Evolutionary conservation across 53 echinoderm and acorn worm genomes (phyloP).

Genomic region (Pentamera pediparva): DNA sequence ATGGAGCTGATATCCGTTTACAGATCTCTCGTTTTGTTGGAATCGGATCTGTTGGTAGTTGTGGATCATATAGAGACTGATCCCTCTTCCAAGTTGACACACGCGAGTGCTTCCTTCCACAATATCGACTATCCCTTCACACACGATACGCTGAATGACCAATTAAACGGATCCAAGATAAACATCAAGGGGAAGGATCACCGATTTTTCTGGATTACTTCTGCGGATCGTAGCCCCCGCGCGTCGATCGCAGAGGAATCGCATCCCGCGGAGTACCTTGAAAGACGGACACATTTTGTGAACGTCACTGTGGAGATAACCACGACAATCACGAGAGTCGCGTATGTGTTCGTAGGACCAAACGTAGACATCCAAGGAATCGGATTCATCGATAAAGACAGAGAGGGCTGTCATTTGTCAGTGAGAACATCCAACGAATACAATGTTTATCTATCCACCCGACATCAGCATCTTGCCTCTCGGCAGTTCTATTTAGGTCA

Average conservation of each 20-base stretch:
- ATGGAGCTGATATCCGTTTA: slow-evolving; percentile 81
- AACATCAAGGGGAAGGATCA: slow-evolving; percentile 51
- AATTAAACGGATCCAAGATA: slow-evolving; percentile 65
- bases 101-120: slow-evolving; percentile 79
- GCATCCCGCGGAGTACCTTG: slow-evolving; percentile 68
- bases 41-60: slow-evolving; percentile 61
- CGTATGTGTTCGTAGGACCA: slow-evolving; percentile 70
- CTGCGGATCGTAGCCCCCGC: slow-evolving; percentile 62
- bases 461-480: slow-evolving; percentile 56
- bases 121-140: slow-evolving; percentile 65
- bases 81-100: slow-evolving; percentile 54
- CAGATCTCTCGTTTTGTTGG: slow-evolving; percentile 62
- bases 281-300: slow-evolving; percentile 70
- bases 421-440: slow-evolving; percentile 58
- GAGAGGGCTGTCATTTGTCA: slow-evolving; percentile 36
- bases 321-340: slow-evolving; percentile 58
- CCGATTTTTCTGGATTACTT: slow-evolving; percentile 74
- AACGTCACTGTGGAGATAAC: slow-evolving; percentile 72
- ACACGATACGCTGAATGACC: slow-evolving; percentile 40
- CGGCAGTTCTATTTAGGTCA: slow-evolving; percentile 64
- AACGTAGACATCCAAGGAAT: slow-evolving; percentile 35
- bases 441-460: slow-evolving; percentile 54
- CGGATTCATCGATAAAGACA: slow-evolving; percentile 57
- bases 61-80: slow-evolving; percentile 74
- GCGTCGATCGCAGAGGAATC: slow-evolving; percentile 51